phyloP scores from a whole-genome alignment of 1,140 invertebrate genomes.

The Lasioglossum albipes region DNA sequence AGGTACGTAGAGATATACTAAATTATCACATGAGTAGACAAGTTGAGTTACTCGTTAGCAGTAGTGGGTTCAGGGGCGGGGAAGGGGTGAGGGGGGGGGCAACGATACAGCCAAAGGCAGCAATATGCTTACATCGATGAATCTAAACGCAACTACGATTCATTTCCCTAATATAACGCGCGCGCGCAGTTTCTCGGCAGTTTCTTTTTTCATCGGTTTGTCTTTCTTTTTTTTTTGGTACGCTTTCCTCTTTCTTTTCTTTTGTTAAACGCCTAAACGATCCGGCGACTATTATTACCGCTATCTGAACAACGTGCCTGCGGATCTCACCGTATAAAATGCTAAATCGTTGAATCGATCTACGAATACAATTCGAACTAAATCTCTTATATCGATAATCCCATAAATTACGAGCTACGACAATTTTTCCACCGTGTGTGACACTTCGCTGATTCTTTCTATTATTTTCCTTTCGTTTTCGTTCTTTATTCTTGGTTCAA shows the following conservation, averaged over 20 bases:
- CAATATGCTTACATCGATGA: slow-evolving; percentile 74
- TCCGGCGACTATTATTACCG: slow-evolving; percentile 9
- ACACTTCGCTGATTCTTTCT: neutral
- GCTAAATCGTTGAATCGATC: slow-evolving; percentile 21
- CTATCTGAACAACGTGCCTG: slow-evolving; percentile 25
- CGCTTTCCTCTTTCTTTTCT: no score
- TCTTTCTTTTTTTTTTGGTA: slow-evolving; percentile 10
- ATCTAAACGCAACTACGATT: slow-evolving; percentile 66
- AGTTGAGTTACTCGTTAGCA: slow-evolving; percentile 77
- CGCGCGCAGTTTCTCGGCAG: slow-evolving; percentile 13
- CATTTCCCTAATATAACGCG: slow-evolving; percentile 46
- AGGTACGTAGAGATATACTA: slow-evolving; percentile 77
- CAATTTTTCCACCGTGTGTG: neutral
- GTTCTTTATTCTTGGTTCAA: neutral
- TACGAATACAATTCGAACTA: slow-evolving; percentile 3
- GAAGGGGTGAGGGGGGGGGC: slow-evolving; percentile 69
- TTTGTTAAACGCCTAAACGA: neutral
- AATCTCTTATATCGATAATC: slow-evolving; percentile 6
- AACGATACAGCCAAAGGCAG: slow-evolving; percentile 79
- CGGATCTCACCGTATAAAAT: slow-evolving; percentile 26
- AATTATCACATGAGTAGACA: slow-evolving; percentile 80
- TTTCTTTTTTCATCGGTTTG: slow-evolving; percentile 8
- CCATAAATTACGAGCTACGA: neutral
- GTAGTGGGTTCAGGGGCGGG: slow-evolving; percentile 48
- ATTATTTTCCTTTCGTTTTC: neutral